phyloP scores from a whole-genome alignment of 2,113 vertebrate species.

The Charadrius vociferus region DNA sequence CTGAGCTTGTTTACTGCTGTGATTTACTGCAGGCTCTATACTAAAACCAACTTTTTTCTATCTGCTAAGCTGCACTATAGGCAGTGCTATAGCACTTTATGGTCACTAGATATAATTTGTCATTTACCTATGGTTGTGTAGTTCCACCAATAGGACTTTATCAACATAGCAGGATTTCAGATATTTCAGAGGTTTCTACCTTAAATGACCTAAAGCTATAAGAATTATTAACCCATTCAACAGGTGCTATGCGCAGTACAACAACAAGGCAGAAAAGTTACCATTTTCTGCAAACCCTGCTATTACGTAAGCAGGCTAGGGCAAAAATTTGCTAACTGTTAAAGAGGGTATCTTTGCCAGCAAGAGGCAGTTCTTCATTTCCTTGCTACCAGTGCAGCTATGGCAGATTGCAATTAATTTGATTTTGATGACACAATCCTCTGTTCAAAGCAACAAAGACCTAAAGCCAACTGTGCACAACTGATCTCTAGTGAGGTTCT shows the following conservation, averaged over 20 bases:
- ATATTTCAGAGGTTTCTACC: not conserved
- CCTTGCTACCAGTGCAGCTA: not conserved
- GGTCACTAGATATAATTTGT: not conserved
- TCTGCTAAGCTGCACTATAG: not conserved
- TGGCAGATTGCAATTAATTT: not conserved
- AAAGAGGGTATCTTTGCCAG: not conserved
- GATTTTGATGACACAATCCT: not conserved
- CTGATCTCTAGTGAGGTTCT: not conserved
- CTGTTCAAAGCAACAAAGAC: not conserved
- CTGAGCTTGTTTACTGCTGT: not conserved
- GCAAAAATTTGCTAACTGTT: not conserved
- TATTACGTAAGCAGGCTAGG: not conserved
- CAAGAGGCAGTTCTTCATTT: not conserved
- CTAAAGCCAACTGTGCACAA: not conserved
- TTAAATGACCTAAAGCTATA: not conserved
- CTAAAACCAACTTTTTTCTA: not conserved
- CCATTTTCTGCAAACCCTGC: not conserved
- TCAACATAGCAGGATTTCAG: not conserved
- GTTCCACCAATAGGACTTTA: rapidly evolving
- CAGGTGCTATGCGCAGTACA: not conserved
- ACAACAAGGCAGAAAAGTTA: not conserved
- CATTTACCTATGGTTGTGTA: not conserved
- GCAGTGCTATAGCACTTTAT: not conserved
- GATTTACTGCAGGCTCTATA: not conserved
- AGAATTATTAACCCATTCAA: not conserved